A percentile compares a stretch with the other conserved stretches of the same genome.
phyloP scores from a whole-genome alignment of 1,140 invertebrate genomes.

The Dendroctonus ponderosae region DNA sequence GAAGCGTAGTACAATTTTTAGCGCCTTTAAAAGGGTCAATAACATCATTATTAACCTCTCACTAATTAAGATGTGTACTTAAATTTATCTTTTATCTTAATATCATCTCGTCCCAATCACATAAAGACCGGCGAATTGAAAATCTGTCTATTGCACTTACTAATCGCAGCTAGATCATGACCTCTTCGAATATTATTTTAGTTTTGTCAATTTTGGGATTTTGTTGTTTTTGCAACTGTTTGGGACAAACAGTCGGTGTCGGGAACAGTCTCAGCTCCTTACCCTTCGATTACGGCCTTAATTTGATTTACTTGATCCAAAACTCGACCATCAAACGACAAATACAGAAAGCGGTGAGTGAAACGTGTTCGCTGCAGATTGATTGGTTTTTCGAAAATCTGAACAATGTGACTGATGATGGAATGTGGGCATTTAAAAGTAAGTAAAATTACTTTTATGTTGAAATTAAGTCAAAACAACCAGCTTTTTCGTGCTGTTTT shows the following conservation, averaged over 20 bases:
- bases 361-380: conserved; percentile 24
- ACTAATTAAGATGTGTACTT: too few relatives aligned
- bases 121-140: too few relatives aligned
- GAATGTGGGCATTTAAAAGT: conserved; percentile 36
- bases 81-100: too few relatives aligned
- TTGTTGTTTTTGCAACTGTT: too few relatives aligned
- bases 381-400: conserved; percentile 26
- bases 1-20: too few relatives aligned
- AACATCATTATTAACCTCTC: too few relatives aligned
- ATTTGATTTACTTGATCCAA: neutral
- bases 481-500: too few relatives aligned
- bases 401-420: conserved; percentile 15
- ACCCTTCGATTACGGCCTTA: conserved; percentile 4
- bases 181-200: conserved; percentile 2
- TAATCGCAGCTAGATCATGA: neutral
- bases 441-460: conserved; percentile 20
- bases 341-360: conserved; percentile 10
- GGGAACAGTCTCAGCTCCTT: too few relatives aligned
- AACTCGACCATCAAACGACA: neutral
- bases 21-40: too few relatives aligned
- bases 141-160: too few relatives aligned
- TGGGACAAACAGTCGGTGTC: too few relatives aligned
- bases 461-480: neutral
- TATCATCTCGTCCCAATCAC: too few relatives aligned
- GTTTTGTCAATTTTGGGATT: neutral